phyloP scores from a whole-genome alignment of 2,888 invertebrate species.

The Pteria penguin region DNA sequence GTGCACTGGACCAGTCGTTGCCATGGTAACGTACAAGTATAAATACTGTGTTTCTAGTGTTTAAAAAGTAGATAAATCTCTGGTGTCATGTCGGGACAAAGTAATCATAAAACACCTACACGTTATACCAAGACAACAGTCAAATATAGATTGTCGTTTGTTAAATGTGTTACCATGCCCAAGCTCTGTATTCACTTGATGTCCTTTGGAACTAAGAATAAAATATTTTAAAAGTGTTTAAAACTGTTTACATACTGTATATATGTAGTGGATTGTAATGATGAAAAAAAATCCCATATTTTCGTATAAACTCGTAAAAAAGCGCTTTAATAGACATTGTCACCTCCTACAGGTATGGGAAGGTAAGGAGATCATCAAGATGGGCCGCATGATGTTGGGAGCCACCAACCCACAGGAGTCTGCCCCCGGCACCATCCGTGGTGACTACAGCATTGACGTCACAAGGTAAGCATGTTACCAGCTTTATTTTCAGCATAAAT shows the following conservation, averaged over 20 bases:
- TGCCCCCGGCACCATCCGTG: slow-evolving; percentile 97
- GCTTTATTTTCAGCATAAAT: no score
- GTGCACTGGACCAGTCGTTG: slow-evolving; percentile 88
- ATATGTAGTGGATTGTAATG: no score
- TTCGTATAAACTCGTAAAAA: no score
- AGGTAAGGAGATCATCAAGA: slow-evolving; percentile 95
- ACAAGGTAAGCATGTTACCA: slow-evolving; percentile 85
- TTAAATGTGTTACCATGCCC: no score
- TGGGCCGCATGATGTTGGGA: slow-evolving; percentile 96
- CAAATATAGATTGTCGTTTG: no score
- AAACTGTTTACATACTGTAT: no score
- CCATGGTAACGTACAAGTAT: no score
- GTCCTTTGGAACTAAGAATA: no score
- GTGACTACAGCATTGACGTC: slow-evolving; percentile 96
- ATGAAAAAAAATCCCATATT: no score
- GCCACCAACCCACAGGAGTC: slow-evolving; percentile 98
- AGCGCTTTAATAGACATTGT: no score
- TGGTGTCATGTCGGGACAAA: not conserved
- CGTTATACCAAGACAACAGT: not conserved
- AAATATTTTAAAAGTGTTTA: no score
- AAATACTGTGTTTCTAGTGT: slow-evolving; percentile 54
- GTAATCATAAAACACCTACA: not conserved
- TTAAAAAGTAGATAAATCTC: not conserved
- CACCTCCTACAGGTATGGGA: slow-evolving; percentile 89
- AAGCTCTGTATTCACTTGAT: no score